Conservation (phyloP, 2,888 invertebrate species). For the Ptilodon capucinus region DNA sequence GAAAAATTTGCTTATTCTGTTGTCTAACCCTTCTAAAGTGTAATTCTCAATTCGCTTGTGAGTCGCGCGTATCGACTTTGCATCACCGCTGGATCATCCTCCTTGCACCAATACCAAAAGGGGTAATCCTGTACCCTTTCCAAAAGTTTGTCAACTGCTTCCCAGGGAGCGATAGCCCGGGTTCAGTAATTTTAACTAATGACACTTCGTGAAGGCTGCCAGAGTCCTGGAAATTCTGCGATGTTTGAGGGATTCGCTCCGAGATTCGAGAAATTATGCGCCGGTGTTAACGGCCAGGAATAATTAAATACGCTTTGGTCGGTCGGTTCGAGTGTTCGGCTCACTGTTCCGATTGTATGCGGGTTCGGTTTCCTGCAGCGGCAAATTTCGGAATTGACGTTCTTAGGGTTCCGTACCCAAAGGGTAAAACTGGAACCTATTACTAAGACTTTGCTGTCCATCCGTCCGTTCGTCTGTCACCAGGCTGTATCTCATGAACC, state of each 20-base stretch:
- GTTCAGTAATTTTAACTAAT: constrained; percentile 78
- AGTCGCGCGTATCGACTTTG: background rate
- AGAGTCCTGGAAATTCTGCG: constrained; percentile 31
- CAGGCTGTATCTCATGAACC: no score
- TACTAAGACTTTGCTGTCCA: no score
- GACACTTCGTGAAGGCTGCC: constrained; percentile 54
- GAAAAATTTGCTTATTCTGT: no score
- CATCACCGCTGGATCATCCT: background rate
- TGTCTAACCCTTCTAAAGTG: no score
- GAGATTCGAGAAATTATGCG: constrained; percentile 45
- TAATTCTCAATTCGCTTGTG: no score
- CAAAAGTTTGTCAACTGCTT: constrained; percentile 71
- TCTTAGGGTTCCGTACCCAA: no score
- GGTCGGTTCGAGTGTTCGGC: no score
- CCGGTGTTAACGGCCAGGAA: constrained; percentile 18
- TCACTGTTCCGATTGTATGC: no score
- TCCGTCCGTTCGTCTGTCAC: no score
- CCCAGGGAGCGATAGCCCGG: constrained; percentile 71
- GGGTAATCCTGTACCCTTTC: constrained; percentile 55
- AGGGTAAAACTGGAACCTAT: no score
- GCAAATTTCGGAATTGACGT: background rate
- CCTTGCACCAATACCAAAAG: constrained; percentile 28
- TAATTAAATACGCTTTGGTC: background rate
- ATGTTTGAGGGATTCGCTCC: constrained; percentile 39
- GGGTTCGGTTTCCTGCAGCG: no score